Evolutionary conservation across 1,140 invertebrate species (phyloP), one percentile per base, ranked within the genome.

Genomic region (Harpegnathos saltator): DNA sequence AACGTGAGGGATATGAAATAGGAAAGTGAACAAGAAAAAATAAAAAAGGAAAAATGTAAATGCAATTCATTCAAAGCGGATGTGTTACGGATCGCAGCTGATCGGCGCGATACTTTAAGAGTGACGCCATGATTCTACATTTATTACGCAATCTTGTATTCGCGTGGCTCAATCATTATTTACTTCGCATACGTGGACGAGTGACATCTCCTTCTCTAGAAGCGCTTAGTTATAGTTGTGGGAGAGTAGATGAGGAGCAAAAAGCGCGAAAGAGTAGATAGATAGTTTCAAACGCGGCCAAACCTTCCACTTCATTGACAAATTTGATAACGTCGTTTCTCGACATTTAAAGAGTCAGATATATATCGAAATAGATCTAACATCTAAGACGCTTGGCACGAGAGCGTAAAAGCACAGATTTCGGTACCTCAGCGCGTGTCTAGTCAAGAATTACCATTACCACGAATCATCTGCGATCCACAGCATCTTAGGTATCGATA

Each of bases 401-500:
- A 22, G 0, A 22, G 9, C 4, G 38, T 15, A 11, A 54, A 15
- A 19, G 58, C 58, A 75, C 26, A 24, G 33, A 38, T 59, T 77
- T 77, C 50, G 38, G 4, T 26, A 58, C 62, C 85, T 89, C 75
- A 83, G 78, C 75, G 85, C 19, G 54, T 78, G 82, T 84, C 89
- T 90, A 90, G 89, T 90, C 89, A 90, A 83, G 12, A 71, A 78
- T 82, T 75, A 59, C 56, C 56, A 19, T 0, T 54, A 74, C 82
- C 74, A 58, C 63, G 56, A 74, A 63, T 75, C 56, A 77, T 48
- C 56, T 68, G 66, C 85, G 84, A 66, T 66, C 63, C 62, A 58
- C 66, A 62, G 72, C 81, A 68, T 66, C 74, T 86, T 86, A 90
- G 86, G 62, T 86, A 72, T 89, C 84, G 81, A 82, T 87, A 89